Percentiles rank a stretch among this genome's conserved stretches.
Evolutionary conservation across 1,140 invertebrate genomes (phyloP).

Genomic region (Tachypleus tridentatus): DNA sequence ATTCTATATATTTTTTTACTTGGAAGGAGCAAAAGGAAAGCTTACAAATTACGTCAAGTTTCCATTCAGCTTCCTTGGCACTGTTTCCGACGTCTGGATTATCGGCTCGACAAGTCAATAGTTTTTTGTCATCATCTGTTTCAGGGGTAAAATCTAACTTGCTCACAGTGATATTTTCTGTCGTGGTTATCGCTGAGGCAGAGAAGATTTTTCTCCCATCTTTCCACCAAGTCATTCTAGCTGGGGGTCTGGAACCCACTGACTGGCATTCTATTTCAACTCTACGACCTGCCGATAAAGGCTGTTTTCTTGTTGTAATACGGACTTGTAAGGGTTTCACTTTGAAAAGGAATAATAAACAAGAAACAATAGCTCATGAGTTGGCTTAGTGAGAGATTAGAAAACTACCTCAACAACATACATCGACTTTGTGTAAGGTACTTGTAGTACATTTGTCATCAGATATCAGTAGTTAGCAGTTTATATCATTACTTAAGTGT

Average conservation of each 20-base stretch:
- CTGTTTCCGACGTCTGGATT: conserved; percentile 46
- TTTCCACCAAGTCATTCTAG: conserved; percentile 76
- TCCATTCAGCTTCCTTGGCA: conserved; percentile 65
- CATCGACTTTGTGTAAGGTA: too few relatives aligned
- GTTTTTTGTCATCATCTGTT: conserved; percentile 65
- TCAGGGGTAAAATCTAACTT: conserved; percentile 35
- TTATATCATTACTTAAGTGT: too few relatives aligned
- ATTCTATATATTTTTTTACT: too few relatives aligned
- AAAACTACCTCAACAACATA: too few relatives aligned
- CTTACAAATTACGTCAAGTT: conserved; percentile 74
- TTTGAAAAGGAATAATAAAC: conserved; percentile 27
- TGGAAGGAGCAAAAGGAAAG: too few relatives aligned
- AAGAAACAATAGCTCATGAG: too few relatives aligned
- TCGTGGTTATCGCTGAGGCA: conserved; percentile 6
- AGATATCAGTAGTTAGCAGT: too few relatives aligned
- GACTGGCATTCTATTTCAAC: conserved; percentile 70
- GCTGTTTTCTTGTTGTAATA: conserved; percentile 48
- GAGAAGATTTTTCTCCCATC: conserved; percentile 41
- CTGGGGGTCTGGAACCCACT: conserved; percentile 65
- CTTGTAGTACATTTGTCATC: too few relatives aligned
- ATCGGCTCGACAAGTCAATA: conserved; percentile 65
- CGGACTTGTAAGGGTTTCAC: conserved; percentile 64
- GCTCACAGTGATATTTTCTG: conserved; percentile 19
- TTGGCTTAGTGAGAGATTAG: too few relatives aligned
- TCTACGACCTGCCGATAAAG: conserved; percentile 55